Evolutionary conservation across 2,113 vertebrate species (phyloP).

Genomic region (Neotragus moschatus): DNA sequence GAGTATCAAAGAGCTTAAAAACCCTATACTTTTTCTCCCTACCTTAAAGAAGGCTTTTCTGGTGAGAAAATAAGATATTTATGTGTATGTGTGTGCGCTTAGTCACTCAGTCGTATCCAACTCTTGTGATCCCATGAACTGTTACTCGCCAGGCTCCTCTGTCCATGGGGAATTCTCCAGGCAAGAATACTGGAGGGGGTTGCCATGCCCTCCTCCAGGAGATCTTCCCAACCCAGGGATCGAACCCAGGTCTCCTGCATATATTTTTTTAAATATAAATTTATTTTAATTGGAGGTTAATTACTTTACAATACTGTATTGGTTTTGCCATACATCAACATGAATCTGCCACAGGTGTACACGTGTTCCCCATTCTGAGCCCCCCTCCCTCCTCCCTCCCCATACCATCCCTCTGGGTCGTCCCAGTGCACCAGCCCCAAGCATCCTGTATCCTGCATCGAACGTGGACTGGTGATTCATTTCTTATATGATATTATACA

Average conservation of each 20-base stretch:
- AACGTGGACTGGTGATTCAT: too few species aligned
- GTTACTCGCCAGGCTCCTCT: not conserved
- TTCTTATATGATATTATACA: too few species aligned
- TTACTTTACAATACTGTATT: too few species aligned
- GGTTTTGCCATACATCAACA: too few species aligned
- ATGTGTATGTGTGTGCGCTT: not conserved
- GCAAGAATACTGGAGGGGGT: not conserved
- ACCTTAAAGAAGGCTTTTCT: not conserved
- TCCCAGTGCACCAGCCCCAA: too few species aligned
- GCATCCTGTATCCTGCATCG: too few species aligned
- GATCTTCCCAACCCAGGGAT: not conserved
- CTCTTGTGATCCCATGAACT: not conserved
- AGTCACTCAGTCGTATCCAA: not conserved
- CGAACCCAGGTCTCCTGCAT: not conserved
- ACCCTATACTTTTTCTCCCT: not conserved
- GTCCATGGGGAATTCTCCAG: not conserved
- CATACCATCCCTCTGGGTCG: too few species aligned
- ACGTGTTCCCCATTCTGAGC: too few species aligned
- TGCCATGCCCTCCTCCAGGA: not conserved
- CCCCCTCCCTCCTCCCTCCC: too few species aligned
- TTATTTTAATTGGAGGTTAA: too few species aligned
- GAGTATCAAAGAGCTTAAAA: not conserved
- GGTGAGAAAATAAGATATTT: constrained; percentile 3
- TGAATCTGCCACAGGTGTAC: too few species aligned
- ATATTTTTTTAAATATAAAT: not conserved